Percentiles rank a stretch among this genome's conserved stretches.
Evolutionary conservation across 2,113 vertebrate genomes (phyloP).

Genomic region (Tinamus guttatus): DNA sequence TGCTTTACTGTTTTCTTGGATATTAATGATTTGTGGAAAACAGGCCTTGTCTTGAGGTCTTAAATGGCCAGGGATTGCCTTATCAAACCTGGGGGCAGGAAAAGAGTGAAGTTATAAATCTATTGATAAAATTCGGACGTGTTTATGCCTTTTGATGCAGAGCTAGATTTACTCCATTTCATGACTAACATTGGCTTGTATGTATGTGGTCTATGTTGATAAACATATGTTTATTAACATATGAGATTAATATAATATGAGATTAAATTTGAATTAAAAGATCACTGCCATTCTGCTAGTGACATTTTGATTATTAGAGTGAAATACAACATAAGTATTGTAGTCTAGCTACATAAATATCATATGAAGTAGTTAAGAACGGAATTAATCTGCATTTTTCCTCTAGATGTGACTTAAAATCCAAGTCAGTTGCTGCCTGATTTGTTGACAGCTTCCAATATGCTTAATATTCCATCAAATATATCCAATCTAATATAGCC

Average conservation of each 20-base stretch:
- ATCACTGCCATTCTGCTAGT: background rate
- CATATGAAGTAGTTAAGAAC: background rate
- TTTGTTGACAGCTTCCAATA: conserved; percentile 27
- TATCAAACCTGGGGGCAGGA: background rate
- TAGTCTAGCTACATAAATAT: background rate
- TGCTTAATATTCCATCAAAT: conserved; percentile 10
- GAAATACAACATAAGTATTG: background rate
- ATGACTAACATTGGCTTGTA: background rate
- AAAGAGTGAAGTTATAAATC: background rate
- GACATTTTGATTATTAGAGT: background rate
- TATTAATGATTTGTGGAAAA: background rate
- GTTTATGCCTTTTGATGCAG: background rate
- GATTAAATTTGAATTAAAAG: background rate
- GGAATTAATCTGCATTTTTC: background rate
- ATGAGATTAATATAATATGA: too few relatives aligned
- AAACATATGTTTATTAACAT: too few relatives aligned
- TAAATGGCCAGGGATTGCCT: background rate
- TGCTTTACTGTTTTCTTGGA: background rate
- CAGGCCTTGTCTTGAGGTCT: background rate
- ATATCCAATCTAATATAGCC: background rate
- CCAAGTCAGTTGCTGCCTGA: background rate
- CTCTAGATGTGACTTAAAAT: background rate
- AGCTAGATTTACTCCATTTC: background rate
- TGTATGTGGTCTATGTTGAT: background rate
- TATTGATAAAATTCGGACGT: background rate